These are phyloP conservation scores for Heliconius ethilla DNA, from an alignment of 2,888 invertebrate species.

Conservation along the genomic window DNA sequence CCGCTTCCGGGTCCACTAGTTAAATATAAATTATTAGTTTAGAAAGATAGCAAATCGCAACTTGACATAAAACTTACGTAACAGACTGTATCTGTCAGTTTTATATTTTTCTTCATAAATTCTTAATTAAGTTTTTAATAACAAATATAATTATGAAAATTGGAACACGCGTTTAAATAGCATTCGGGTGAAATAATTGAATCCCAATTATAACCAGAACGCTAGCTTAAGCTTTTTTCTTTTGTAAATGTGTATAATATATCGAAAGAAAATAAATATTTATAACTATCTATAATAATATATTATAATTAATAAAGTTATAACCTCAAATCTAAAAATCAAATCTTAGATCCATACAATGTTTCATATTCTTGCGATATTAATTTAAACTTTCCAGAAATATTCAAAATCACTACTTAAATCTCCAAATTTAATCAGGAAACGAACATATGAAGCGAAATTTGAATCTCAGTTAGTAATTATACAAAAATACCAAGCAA, in stretches of 20 bases:
- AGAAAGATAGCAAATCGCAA: background rate
- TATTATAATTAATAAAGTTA: too few species aligned
- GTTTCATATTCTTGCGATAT: background rate
- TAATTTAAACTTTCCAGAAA: background rate
- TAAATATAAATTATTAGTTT: background rate
- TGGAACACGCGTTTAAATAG: background rate
- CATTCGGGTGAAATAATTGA: background rate
- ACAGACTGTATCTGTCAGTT: background rate
- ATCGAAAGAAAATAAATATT: background rate
- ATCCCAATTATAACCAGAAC: background rate
- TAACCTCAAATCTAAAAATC: too few species aligned
- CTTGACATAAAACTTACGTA: background rate
- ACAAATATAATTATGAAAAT: background rate
- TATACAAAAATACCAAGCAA: background rate
- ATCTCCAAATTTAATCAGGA: background rate
- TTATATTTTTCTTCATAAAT: background rate
- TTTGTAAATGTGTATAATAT: background rate
- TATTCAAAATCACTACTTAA: background rate
- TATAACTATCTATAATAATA: background rate
- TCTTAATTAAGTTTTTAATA: background rate
- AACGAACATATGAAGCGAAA: background rate
- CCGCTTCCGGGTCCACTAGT: too few species aligned
- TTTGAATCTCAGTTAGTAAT: background rate
- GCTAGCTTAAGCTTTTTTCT: background rate
- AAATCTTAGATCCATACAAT: background rate